phyloP scores from a whole-genome alignment of 2,797 vertebrate species.

The Typhlichthys eigenmanni region DNA sequence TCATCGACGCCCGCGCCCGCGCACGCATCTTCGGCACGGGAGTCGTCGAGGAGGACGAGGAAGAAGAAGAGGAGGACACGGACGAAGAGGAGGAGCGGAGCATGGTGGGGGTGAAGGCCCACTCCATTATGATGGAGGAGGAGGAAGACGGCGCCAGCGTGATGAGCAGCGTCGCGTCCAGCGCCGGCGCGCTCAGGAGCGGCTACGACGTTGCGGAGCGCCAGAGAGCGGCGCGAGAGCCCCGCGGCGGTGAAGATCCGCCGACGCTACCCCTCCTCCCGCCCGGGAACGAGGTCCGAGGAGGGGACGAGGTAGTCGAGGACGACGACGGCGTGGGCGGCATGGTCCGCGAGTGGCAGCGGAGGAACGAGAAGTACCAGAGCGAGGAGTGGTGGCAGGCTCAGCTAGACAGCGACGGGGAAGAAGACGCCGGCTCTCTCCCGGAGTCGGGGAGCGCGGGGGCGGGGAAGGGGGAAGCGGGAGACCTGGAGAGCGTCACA shows the following conservation, averaged over 20 bases:
- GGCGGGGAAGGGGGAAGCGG: neutral
- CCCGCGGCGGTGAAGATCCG: too few relatives aligned
- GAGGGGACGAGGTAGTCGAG: conserved; percentile 25
- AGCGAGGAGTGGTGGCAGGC: conserved; percentile 76
- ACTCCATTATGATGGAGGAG: conserved; percentile 88
- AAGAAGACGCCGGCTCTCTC: conserved; percentile 57
- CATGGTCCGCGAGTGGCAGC: conserved; percentile 89
- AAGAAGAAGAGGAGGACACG: conserved; percentile 54
- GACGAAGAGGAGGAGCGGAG: conserved; percentile 76
- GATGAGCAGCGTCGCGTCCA: conserved; percentile 80
- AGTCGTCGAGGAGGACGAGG: conserved; percentile 23
- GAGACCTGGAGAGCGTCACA: conserved; percentile 81
- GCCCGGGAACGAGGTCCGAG: conserved; percentile 31
- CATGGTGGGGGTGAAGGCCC: conserved; percentile 77
- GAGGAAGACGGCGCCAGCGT: conserved; percentile 86
- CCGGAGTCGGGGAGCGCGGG: conserved; percentile 8
- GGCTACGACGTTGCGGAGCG: neutral
- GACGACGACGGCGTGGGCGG: conserved; percentile 60
- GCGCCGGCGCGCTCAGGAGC: conserved; percentile 49
- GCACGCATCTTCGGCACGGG: conserved; percentile 58
- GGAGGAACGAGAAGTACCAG: conserved; percentile 87
- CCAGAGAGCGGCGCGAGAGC: too few relatives aligned
- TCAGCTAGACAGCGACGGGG: conserved; percentile 72
- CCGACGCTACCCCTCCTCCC: conserved; percentile 1
- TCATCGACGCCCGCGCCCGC: conserved; percentile 63